Percentiles rank a stretch among this genome's conserved stretches.
These are phyloP conservation scores for Callyntrura sp. DNA, from an alignment of 2,888 invertebrate genomes.

Conservation along the genomic window DNA sequence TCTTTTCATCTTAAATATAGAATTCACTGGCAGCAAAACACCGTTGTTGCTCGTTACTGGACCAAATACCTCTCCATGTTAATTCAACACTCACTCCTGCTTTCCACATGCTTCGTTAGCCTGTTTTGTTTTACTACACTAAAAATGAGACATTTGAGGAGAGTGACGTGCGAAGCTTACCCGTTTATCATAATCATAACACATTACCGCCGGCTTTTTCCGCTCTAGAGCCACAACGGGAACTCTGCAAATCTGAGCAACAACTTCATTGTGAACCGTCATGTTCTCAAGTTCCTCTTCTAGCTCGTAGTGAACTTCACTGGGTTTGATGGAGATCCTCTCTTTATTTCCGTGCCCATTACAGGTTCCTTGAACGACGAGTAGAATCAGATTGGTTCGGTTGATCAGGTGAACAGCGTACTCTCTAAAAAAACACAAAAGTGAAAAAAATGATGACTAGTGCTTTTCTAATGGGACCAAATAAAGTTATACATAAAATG, in stretches of 20 bases:
- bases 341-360: slow-evolving; percentile 66
- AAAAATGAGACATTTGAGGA: no score
- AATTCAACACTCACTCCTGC: no score
- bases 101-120: neutral
- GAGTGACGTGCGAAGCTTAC: no score
- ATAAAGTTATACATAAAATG: no score
- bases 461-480: no score
- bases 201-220: slow-evolving; percentile 74
- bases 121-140: no score
- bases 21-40: no score
- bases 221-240: slow-evolving; percentile 75
- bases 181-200: slow-evolving; percentile 76
- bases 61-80: no score
- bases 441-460: no score
- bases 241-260: slow-evolving; percentile 77
- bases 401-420: slow-evolving; percentile 78
- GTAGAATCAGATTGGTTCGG: slow-evolving; percentile 78
- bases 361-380: slow-evolving; percentile 76
- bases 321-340: slow-evolving; percentile 76
- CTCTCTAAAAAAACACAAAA: no score
- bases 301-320: slow-evolving; percentile 78
- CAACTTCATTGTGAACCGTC: slow-evolving; percentile 77
- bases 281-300: slow-evolving; percentile 77
- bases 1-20: no score
- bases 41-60: no score